Base-by-base conservation (phyloP, 2,113 vertebrate genomes). In the Microcebus griseorufus region DNA sequence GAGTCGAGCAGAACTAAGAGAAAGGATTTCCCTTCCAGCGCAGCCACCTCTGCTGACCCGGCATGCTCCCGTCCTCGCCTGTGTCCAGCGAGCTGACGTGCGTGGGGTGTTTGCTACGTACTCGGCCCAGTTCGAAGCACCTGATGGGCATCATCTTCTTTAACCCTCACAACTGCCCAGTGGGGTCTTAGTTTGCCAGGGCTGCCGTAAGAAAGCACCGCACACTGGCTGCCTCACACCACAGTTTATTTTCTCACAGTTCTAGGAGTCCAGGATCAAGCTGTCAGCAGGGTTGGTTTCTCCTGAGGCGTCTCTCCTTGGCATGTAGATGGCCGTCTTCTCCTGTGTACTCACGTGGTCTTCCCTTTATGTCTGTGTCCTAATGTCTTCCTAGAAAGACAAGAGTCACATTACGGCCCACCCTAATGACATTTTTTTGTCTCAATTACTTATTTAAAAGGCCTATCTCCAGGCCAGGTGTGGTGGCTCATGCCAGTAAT, bases 71-170 rank as follows among this genome's bases (percentile, higher is more conserved):
- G 67, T 3, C 29, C 45, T 67, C 14, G 20, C 48, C 1, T 3
- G 37, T 20, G 37, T 34, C 10, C n/a, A 7, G 34, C 8, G 13
- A 58, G 48, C 37, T 14, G 62, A 53, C 2, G 1, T 0, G 0
- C 17, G 2, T 6, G 9, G 25, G 20, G 32, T 16, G 13, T 4
- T 9, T 2, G 11, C 65, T 13, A 1, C 11, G 0, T 34, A 39
- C 42, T 32, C 5, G 51, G 48, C 51, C 42, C 2, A 8, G 2
- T 5, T 45, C 39, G 29, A 69, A 51, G 34, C n/a, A 7, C 29
- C 1, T 37, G 45, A 25, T 1, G 0, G 0, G 0, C 64, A 34
- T 53, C 45, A 17, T 42, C 65, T 42, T 34, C 17, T 42, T 53
- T 51, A 73, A 42, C 10, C 42, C 39, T 78, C 37, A 1, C 8